Base-by-base conservation (phyloP, 2,888 invertebrate species). In the Lochmaea capreae region DNA sequence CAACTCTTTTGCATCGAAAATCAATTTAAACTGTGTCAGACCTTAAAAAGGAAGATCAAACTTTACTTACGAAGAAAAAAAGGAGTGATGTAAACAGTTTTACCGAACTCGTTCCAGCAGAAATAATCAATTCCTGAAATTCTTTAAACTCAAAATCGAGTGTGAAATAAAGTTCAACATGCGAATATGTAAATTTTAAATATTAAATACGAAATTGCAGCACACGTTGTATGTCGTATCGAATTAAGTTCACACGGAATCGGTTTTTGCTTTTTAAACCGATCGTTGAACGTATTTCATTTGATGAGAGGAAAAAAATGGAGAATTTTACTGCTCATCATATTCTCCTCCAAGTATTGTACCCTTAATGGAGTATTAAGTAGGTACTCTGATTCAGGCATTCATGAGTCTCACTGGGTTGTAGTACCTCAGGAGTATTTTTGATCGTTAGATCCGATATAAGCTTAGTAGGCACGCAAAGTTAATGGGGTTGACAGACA, bases 131-230 rank as follows among this genome's bases (percentile, higher is more conserved):
- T 67, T 67, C 49, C 46, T 67, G 16, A n/a, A 67, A 59, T 26
- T 59, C 59, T 67, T 67, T 67, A 57, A 67, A 46, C 46, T 26
- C 39, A 59, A 59, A 59, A 61, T 67, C 59, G 22, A 59, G 67
- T 61, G 67, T 67, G 67, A 67, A 67, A 67, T 67, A 67, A 67
- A 67, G 67, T 67, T 67, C 59, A 59, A 59, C 26, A 57, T 46
- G 67, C 46, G 67, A 67, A 67, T 76, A 76, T 76, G 76, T 74
- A 76, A 76, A 76, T 76, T 77, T 67, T 73, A 71, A 65, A 54
- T 67, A 71, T 68, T 76, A 73, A 71, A 71, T 76, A 67, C 65
- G 43, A 61, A 74, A 74, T 59, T 74, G 74, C 71, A 74, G 71
- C 74, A 74, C 74, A 71, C 57, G 65, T 33, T 65, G 74, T 59